These are phyloP conservation scores for Desoria tigrina DNA, from an alignment of 2,888 invertebrate species.

Conservation along the genomic window DNA sequence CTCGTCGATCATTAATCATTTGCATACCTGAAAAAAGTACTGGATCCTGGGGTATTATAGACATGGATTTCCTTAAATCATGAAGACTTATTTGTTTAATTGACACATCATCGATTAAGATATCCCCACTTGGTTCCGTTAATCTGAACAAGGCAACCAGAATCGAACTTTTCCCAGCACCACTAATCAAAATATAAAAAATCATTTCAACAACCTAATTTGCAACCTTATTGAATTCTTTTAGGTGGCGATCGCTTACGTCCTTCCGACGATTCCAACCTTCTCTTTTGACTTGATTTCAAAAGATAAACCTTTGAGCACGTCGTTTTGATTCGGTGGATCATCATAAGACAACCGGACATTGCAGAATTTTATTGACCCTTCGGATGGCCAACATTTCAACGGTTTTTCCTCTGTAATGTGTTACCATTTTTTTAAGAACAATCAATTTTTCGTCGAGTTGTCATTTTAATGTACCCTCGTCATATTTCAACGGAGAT, in stretches of 20 bases:
- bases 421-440: not conserved
- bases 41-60: constrained; percentile 92
- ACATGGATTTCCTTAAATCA: constrained; percentile 76
- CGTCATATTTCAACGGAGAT: constrained; percentile 64
- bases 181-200: too few species aligned
- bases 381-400: constrained; percentile 38
- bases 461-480: constrained; percentile 55
- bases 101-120: constrained; percentile 70
- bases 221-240: too few species aligned
- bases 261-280: constrained; percentile 69
- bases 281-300: constrained; percentile 66
- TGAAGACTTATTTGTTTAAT: constrained; percentile 60
- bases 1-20: too few species aligned
- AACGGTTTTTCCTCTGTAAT: constrained; percentile 42
- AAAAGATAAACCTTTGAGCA: constrained; percentile 59
- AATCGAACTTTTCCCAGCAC: constrained; percentile 79
- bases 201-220: too few species aligned
- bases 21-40: constrained; percentile 84
- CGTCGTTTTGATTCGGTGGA: too few species aligned
- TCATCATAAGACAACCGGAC: constrained; percentile 61
- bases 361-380: constrained; percentile 35
- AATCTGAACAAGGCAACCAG: constrained; percentile 80
- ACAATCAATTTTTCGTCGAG: not conserved
- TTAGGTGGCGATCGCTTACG: too few species aligned
- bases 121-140: constrained; percentile 73